Evolutionary conservation across 2,797 vertebrate genomes (phyloP), one percentile per base, ranked within the genome.

Genomic region (Pseudochirops cupreus): DNA sequence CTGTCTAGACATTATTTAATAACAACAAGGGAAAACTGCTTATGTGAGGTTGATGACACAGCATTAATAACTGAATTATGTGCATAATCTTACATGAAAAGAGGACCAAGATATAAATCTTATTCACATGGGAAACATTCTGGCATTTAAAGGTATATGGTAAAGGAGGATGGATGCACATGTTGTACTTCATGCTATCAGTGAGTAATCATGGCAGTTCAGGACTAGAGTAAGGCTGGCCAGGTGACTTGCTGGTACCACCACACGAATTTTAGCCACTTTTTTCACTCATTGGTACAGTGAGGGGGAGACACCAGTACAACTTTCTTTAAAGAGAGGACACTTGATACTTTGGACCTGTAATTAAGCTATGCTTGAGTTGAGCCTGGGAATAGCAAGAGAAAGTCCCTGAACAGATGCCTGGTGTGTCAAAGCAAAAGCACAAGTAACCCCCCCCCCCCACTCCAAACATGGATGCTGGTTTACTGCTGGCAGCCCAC

Each of bases 341-440:
- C 56, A 91, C n/a, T 10, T 92, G 87, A 56, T 59, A 94, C n/a
- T 92, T 91, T 93, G 95, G 94, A 96, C 92, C 95, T 93, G 95
- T 97, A 98, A 98, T 97, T 97, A 96, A 97, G 95, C 95, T 97
- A 95, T 97, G 91, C 93, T 97, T 95, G 95, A 92, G 92, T 92
- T 94, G 96, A 93, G 94, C 92, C 93, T 95, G 62, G 94, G 94
- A 97, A 96, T 96, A 97, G 93, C 82, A 96, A 95, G 96, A 97
- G 96, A 93, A 97, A 97, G 96, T 93, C 93, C 62, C 91, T 0
- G 96, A 97, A 95, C 97, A 98, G 97, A 97, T 97, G 96, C 93
- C 91, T 95, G 26, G 92, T 55, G 93, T 95, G 96, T 96, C 93
- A 94, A 93, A 95, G 96, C 95, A 95, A 97, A 96, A 97, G 58